Evolutionary conservation across 2,888 invertebrate species (phyloP).

Genomic region (Camptogramma bilineatum): DNA sequence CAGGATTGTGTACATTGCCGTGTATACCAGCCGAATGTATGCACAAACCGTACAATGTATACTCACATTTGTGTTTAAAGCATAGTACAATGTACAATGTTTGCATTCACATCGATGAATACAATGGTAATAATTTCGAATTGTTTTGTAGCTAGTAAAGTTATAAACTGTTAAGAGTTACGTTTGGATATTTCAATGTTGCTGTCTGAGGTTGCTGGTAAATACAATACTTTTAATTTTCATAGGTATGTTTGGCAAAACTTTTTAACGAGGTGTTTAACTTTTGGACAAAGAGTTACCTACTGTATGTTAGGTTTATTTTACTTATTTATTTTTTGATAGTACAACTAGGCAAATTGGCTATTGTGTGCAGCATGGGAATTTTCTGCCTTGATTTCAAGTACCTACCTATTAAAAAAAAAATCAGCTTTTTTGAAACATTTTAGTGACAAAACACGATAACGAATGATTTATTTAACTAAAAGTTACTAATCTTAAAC

Average conservation of each 20-base stretch:
- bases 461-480: conserved; percentile 28
- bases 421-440: background rate
- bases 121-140: background rate
- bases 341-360: too few relatives aligned
- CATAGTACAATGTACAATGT: background rate
- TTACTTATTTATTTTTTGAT: too few relatives aligned
- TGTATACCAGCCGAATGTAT: conserved; percentile 26
- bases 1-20: conserved; percentile 25
- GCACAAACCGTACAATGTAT: conserved; percentile 18
- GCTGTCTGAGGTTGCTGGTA: too few relatives aligned
- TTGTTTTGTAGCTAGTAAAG: background rate
- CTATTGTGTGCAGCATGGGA: too few relatives aligned
- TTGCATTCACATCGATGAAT: background rate
- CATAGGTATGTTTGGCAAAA: too few relatives aligned
- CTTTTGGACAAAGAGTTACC: too few relatives aligned
- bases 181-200: too few relatives aligned
- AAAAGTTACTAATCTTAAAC: conserved; percentile 16
- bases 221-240: too few relatives aligned
- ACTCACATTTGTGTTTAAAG: conserved; percentile 5
- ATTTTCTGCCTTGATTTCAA: too few relatives aligned
- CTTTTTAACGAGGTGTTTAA: too few relatives aligned
- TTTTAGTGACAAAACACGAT: conserved; percentile 1
- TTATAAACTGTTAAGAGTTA: background rate
- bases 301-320: too few relatives aligned
- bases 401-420: too few relatives aligned